These are phyloP conservation scores for Eubasilissa regina DNA, from an alignment of 1,140 invertebrate genomes.

Conservation along the genomic window DNA sequence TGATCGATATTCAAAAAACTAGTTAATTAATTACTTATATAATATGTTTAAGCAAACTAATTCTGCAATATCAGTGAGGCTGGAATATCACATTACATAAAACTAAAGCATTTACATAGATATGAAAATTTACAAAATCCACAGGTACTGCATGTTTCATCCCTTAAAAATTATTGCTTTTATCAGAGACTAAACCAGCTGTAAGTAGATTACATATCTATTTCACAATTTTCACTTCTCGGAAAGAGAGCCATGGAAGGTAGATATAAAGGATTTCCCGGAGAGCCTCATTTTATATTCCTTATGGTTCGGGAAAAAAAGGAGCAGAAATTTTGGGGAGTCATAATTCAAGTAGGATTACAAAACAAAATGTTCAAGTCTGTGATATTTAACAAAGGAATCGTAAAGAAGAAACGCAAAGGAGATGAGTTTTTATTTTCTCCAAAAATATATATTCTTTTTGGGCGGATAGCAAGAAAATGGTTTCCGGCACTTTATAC, in stretches of 20 bases:
- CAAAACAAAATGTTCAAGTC: slow-evolving; percentile 60
- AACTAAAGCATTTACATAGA: too few species aligned
- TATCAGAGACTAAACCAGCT: slow-evolving; percentile 7
- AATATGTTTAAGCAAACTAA: too few species aligned
- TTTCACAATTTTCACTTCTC: slow-evolving; percentile 51
- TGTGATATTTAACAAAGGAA: slow-evolving; percentile 61
- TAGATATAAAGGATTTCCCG: slow-evolving; percentile 50
- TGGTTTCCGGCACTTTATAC: slow-evolving; percentile 54
- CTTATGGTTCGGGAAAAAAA: slow-evolving; percentile 51
- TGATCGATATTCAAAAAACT: too few species aligned
- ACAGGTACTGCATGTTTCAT: too few species aligned
- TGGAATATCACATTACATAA: too few species aligned
- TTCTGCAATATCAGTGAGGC: too few species aligned
- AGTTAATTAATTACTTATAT: too few species aligned
- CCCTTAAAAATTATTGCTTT: too few species aligned
- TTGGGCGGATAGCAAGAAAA: slow-evolving; percentile 54
- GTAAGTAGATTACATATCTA: slow-evolving; percentile 54
- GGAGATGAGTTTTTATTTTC: slow-evolving; percentile 59
- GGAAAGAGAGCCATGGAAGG: slow-evolving; percentile 37
- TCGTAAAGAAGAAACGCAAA: slow-evolving; percentile 54
- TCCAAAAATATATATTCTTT: slow-evolving; percentile 56
- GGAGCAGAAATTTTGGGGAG: slow-evolving; percentile 48
- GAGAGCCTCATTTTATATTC: slow-evolving; percentile 56
- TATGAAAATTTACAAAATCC: too few species aligned
- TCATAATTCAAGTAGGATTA: slow-evolving; percentile 60